phyloP scores from a whole-genome alignment of 2,797 vertebrate genomes.

The Phyllotis vaccarum region DNA sequence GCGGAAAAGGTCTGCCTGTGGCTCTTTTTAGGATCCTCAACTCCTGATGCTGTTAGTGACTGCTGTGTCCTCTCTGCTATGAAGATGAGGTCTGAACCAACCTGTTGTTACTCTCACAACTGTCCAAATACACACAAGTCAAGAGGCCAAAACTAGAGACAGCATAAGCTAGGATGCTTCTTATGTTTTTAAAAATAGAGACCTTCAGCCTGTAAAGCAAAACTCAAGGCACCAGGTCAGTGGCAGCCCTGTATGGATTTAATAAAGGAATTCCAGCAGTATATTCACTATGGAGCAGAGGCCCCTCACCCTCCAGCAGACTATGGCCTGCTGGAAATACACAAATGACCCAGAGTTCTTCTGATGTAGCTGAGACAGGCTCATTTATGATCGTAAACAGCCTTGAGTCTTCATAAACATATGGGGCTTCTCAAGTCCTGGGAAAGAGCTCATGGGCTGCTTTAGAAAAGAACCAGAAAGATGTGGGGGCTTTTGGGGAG shows the following conservation, averaged over 20 bases:
- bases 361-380: not conserved
- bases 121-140: slow-evolving; percentile 62
- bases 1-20: slow-evolving; percentile 53
- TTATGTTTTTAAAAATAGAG: slow-evolving; percentile 42
- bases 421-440: not conserved
- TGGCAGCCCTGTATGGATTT: slow-evolving; percentile 68
- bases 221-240: slow-evolving; percentile 65
- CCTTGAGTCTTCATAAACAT: slow-evolving; percentile 35
- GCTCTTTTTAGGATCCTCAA: slow-evolving; percentile 57
- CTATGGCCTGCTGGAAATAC: slow-evolving; percentile 23
- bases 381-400: slow-evolving; percentile 56
- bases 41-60: slow-evolving; percentile 1
- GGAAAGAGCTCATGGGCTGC: slow-evolving; percentile 24
- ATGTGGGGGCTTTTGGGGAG: not conserved
- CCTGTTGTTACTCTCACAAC: slow-evolving; percentile 50
- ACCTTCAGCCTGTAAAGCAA: slow-evolving; percentile 64
- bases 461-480: slow-evolving; percentile 61
- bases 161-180: slow-evolving; percentile 81
- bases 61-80: slow-evolving; percentile 49
- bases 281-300: slow-evolving; percentile 29
- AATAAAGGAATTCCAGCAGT: slow-evolving; percentile 66
- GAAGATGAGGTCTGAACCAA: slow-evolving; percentile 67
- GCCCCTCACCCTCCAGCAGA: not conserved
- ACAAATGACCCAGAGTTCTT: not conserved
- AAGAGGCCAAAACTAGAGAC: slow-evolving; percentile 53